Evolutionary conservation across 1,140 invertebrate species (phyloP).

Genomic region (Diorhabda elongata): DNA sequence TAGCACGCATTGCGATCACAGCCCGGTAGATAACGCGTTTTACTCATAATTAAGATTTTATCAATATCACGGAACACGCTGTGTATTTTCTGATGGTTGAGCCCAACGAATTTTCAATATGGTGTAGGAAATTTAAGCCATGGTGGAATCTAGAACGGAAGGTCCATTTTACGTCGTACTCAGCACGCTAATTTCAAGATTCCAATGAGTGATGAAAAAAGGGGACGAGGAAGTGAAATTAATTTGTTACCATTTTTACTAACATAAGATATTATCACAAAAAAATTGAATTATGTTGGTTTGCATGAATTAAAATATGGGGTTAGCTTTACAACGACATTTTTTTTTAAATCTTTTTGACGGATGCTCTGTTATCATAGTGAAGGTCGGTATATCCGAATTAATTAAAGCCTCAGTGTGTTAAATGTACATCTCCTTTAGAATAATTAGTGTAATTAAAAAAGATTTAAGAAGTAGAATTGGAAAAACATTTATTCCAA

Average conservation of each 20-base stretch:
- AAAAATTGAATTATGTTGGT: too few species aligned
- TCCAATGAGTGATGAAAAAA: not conserved
- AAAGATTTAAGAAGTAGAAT: too few species aligned
- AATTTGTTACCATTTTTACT: not conserved
- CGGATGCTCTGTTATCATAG: too few species aligned
- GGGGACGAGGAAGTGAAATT: not conserved
- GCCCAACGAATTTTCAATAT: constrained; percentile 44
- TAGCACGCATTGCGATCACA: constrained; percentile 41
- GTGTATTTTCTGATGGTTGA: constrained; percentile 35
- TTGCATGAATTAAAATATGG: too few species aligned
- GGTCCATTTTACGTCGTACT: constrained; percentile 15
- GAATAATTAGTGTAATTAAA: too few species aligned
- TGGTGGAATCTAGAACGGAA: constrained; percentile 5
- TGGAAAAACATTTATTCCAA: too few species aligned
- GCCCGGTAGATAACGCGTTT: constrained; percentile 44
- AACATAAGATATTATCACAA: too few species aligned
- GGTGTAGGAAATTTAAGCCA: constrained; percentile 24
- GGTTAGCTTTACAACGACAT: too few species aligned
- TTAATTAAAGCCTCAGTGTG: too few species aligned
- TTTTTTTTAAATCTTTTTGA: too few species aligned
- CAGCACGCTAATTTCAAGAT: constrained; percentile 5
- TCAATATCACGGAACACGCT: constrained; percentile 37
- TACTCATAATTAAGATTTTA: constrained; percentile 46
- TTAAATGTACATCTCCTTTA: too few species aligned
- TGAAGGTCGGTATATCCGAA: too few species aligned